phyloP scores from a whole-genome alignment of 64 coral and sea anemone species.

The Montipora foliosa region DNA sequence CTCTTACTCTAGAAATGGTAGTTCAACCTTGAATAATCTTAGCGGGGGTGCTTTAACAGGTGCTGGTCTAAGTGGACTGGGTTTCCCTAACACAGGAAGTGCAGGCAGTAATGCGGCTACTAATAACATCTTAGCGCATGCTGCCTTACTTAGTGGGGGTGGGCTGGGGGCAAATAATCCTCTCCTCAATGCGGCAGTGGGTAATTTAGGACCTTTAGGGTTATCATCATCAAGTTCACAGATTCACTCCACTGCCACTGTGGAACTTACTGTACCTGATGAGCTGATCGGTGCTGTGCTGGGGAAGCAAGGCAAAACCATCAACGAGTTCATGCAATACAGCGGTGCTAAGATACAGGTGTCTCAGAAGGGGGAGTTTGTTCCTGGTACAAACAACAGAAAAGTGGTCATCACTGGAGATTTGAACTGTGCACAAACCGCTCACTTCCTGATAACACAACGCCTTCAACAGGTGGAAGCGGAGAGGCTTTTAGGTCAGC shows the following conservation, averaged over 20 bases:
- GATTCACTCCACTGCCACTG: constrained; percentile 94
- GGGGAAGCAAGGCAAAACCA: constrained; percentile 97
- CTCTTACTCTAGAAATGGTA: constrained; percentile 89
- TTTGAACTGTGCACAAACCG: constrained; percentile 85
- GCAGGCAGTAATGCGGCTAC: constrained; percentile 63
- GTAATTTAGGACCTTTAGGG: constrained; percentile 63
- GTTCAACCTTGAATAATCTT: constrained; percentile 46
- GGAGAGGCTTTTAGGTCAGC: constrained; percentile 66
- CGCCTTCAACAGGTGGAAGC: constrained; percentile 94
- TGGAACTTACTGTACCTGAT: constrained; percentile 97
- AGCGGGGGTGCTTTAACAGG: constrained; percentile 63
- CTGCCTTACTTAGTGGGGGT: constrained; percentile 84
- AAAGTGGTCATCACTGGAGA: constrained; percentile 99
- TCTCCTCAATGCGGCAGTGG: constrained; percentile 68
- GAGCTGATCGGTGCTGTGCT: constrained; percentile 93
- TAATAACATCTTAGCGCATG: constrained; percentile 92
- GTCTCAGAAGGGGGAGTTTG: constrained; percentile 97
- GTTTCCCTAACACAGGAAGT: constrained; percentile 63
- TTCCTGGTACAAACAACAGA: constrained; percentile 95
- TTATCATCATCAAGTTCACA: constrained; percentile 71
- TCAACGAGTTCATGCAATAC: constrained; percentile 99
- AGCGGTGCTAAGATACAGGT: constrained; percentile 95
- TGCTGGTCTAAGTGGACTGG: constrained; percentile 87
- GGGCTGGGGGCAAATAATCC: constrained; percentile 77
- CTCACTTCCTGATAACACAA: constrained; percentile 96